Conservation (phyloP, 1,140 invertebrate genomes). For the Anoplophora glabripennis region DNA sequence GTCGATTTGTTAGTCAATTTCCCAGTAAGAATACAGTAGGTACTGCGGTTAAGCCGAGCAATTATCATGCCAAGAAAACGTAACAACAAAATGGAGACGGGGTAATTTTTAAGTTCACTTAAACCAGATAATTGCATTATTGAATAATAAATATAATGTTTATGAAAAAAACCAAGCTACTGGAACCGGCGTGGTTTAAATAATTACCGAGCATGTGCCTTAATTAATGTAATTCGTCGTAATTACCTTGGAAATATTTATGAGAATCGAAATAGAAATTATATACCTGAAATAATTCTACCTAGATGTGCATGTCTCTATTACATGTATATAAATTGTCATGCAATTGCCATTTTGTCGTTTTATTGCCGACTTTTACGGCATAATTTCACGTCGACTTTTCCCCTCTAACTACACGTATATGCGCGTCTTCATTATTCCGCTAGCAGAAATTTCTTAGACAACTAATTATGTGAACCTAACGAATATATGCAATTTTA, state of each 20-base stretch:
- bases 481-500: too few species aligned
- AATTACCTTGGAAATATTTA: constrained; percentile 35
- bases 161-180: constrained; percentile 28
- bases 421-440: too few species aligned
- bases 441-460: too few species aligned
- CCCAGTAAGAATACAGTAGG: too few species aligned
- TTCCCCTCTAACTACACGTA: too few species aligned
- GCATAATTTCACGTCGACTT: too few species aligned
- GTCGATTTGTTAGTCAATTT: too few species aligned
- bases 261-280: constrained; percentile 35
- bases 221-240: constrained; percentile 27
- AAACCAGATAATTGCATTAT: constrained; percentile 23
- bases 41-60: background rate
- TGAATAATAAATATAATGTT: constrained; percentile 33
- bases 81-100: constrained; percentile 6
- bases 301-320: constrained; percentile 36
- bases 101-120: constrained; percentile 24
- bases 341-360: constrained; percentile 31
- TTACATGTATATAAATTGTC: constrained; percentile 29
- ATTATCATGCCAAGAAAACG: background rate
- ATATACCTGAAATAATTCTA: constrained; percentile 33
- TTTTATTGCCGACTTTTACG: constrained; percentile 22
- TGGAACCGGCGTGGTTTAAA: constrained; percentile 24
- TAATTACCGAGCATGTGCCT: constrained; percentile 23
- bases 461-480: too few species aligned